Conservation (phyloP, 2,797 vertebrate genomes). For the Clarias pachynema region DNA sequence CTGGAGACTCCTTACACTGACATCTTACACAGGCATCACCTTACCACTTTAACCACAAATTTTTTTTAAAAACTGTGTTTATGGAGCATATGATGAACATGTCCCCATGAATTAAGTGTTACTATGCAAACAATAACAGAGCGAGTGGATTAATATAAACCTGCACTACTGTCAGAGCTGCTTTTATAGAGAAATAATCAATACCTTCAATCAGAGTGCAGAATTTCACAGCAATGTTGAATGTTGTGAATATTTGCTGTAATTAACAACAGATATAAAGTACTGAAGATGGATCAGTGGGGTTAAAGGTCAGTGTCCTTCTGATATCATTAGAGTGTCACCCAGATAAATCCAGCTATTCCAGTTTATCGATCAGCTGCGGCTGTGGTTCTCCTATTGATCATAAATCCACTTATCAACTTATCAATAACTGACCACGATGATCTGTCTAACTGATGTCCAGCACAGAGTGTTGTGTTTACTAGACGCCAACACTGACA, state of each 20-base stretch:
- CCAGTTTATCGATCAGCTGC: not conserved
- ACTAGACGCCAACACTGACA: not conserved
- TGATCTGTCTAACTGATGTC: not conserved
- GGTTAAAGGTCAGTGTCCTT: not conserved
- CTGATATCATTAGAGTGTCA: not conserved
- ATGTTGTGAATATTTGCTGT: not conserved
- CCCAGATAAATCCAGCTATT: not conserved
- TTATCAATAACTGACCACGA: constrained; percentile 1
- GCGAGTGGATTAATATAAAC: too few species aligned
- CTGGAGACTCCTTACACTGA: too few species aligned
- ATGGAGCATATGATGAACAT: too few species aligned
- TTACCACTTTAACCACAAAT: too few species aligned
- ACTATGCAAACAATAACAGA: too few species aligned
- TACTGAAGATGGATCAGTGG: not conserved
- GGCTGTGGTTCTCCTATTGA: not conserved
- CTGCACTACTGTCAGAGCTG: not conserved
- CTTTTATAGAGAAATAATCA: not conserved
- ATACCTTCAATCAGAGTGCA: not conserved
- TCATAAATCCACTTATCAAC: not conserved
- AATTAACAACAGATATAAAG: not conserved
- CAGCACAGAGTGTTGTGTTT: not conserved
- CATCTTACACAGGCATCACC: too few species aligned
- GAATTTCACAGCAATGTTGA: not conserved
- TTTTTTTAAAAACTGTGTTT: too few species aligned
- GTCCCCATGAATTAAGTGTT: too few species aligned